These are phyloP conservation scores for Natrix natrix DNA, from an alignment of 2,797 vertebrate genomes.

Conservation along the genomic window DNA sequence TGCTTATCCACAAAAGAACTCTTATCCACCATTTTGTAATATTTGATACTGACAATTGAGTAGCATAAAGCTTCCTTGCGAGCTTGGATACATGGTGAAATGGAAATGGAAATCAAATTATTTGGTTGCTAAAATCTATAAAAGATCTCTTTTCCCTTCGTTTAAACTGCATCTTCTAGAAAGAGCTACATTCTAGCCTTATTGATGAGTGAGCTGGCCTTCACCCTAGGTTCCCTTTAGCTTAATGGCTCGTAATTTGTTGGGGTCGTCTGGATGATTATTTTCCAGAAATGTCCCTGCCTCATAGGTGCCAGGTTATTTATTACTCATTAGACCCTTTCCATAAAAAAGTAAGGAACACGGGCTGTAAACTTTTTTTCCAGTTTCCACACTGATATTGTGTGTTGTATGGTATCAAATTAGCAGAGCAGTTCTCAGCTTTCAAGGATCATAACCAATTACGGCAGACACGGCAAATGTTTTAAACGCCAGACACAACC, in stretches of 20 bases:
- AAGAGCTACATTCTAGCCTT: not conserved
- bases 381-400: not conserved
- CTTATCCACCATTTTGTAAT: not conserved
- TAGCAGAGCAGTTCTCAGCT: not conserved
- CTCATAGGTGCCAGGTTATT: not conserved
- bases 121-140: slow-evolving; percentile 5
- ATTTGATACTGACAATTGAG: not conserved
- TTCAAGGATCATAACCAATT: not conserved
- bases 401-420: not conserved
- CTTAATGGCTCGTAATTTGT: not conserved
- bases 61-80: not conserved
- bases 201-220: not conserved
- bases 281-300: not conserved
- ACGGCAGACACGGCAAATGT: not conserved
- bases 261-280: not conserved
- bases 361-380: not conserved
- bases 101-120: not conserved
- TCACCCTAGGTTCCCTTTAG: not conserved
- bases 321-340: not conserved
- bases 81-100: not conserved
- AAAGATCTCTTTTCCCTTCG: slow-evolving; percentile 8
- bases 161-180: not conserved
- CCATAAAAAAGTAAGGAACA: not conserved
- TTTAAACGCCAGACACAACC: not conserved
- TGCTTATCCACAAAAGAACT: too few species aligned